Percentiles rank a stretch among this genome's conserved stretches.
Evolutionary conservation across 64 coral and sea anemone species (phyloP).

Genomic region (Porites australiensis): DNA sequence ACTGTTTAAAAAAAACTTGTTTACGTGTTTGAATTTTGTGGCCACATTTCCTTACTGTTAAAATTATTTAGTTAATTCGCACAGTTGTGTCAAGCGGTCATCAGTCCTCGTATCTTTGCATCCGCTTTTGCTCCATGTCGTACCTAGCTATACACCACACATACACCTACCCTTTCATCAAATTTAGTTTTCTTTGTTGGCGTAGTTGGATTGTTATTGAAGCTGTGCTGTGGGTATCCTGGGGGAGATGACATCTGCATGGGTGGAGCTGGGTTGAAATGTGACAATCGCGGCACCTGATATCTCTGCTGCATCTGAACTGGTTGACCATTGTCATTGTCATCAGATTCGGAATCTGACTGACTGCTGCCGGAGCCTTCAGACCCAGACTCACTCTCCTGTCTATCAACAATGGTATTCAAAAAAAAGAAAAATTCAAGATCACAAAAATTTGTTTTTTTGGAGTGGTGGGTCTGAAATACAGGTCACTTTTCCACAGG

Average conservation of each 20-base stretch:
- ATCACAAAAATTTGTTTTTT: neutral
- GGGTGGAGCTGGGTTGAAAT: conserved; percentile 2
- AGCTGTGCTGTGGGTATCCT: neutral
- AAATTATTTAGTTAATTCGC: too few relatives aligned
- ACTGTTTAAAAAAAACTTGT: too few relatives aligned
- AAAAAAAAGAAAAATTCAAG: neutral
- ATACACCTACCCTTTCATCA: conserved; percentile 75
- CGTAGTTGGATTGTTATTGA: conserved; percentile 38
- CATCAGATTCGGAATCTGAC: conserved; percentile 85
- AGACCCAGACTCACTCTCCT: conserved; percentile 71
- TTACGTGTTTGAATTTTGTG: too few relatives aligned
- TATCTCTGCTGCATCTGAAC: neutral
- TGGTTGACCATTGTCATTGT: conserved; percentile 58
- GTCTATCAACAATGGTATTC: conserved; percentile 35
- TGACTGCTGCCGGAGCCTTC: conserved; percentile 82
- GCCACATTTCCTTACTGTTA: too few relatives aligned
- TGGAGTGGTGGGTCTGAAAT: too few relatives aligned
- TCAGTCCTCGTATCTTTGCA: too few relatives aligned
- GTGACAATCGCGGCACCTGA: neutral
- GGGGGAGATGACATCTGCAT: conserved; percentile 56
- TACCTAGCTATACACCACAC: neutral
- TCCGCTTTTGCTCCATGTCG: too few relatives aligned
- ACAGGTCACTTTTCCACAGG: too few relatives aligned
- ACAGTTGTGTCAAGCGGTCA: too few relatives aligned
- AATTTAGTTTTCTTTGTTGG: conserved; percentile 72